phyloP scores from a whole-genome alignment of 2,113 vertebrate genomes.

The Oncorhynchus keta region DNA sequence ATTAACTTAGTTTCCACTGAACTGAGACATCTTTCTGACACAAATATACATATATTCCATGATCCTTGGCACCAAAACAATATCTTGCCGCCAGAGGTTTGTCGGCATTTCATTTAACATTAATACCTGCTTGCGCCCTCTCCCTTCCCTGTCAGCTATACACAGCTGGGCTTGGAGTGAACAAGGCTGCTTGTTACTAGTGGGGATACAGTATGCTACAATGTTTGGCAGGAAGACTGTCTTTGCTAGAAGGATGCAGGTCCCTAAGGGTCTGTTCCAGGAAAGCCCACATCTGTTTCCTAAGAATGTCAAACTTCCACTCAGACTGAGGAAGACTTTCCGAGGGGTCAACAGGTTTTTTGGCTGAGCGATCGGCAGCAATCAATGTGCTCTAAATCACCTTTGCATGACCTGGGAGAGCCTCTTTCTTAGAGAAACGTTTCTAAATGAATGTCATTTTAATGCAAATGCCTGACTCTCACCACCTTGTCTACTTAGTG shows the following conservation, averaged over 20 bases:
- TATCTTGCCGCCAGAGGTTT: no score
- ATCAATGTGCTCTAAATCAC: background rate
- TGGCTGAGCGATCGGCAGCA: background rate
- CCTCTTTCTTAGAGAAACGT: background rate
- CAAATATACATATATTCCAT: no score
- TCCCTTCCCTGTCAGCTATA: no score
- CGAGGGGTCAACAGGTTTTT: background rate
- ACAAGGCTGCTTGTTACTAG: background rate
- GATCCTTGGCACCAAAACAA: no score
- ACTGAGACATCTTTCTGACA: no score
- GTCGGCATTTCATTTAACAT: no score
- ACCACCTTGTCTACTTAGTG: background rate
- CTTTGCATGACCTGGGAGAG: background rate
- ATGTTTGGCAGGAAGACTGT: conserved; percentile 2
- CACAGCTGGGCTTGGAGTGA: no score
- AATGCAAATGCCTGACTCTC: background rate
- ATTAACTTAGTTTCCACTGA: no score
- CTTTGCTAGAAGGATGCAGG: background rate
- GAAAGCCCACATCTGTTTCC: background rate
- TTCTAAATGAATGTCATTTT: background rate
- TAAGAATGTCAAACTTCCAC: background rate
- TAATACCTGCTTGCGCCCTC: no score
- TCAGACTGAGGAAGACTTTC: background rate
- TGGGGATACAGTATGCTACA: conserved; percentile 7
- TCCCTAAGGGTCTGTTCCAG: no score